Evolutionary conservation across 2,113 vertebrate genomes (phyloP), one percentile per base, ranked within the genome.

Genomic region (Erythrocercus mccallii): DNA sequence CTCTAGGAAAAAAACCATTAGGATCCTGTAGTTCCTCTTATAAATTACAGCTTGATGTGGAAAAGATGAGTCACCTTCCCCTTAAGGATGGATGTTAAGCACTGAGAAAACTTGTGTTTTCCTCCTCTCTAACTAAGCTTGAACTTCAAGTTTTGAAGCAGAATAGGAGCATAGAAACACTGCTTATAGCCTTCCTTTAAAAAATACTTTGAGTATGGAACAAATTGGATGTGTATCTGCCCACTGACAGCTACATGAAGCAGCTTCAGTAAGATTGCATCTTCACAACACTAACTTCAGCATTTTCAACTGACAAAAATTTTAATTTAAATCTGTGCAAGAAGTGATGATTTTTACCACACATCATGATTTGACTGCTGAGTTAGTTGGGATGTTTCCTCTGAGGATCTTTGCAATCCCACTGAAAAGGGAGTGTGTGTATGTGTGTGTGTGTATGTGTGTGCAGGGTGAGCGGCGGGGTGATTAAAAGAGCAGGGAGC

Each of bases 391-490:
- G 47, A 2, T 79, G 42, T 31, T 77, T 81, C 38, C 24, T 64
- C 25, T 11, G 2, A 28, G 15, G 33, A 9, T 69, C 22, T 78
- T 57, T 35, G 58, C 18, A 53, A 22, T 61, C 48, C 35, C 53
- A 4, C 44, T 58, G 58, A 33, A 28, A 33, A 74, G 12, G n/a
- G n/a, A n/a, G n/a, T n/a, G 11, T 20, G 18, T 31, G 30, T 31
- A 31, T 54, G 30, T 56, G 20, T 22, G 12, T 57, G 14, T 56
- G 4, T 73, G 10, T n/a, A 17, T 28, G 7, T 17, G 4, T 24
- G 14, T 35, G 12, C 10, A 18, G 6, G 10, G 56, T 2, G 3
- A 38, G 35, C 7, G 5, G 58, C 5, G 0, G 11, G 25, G 16
- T 27, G 58, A 38, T 38, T 19, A 38, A 27, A 35, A 37, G n/a